Evolutionary conservation across 2,113 vertebrate genomes (phyloP).

Genomic region (Clupea harengus): DNA sequence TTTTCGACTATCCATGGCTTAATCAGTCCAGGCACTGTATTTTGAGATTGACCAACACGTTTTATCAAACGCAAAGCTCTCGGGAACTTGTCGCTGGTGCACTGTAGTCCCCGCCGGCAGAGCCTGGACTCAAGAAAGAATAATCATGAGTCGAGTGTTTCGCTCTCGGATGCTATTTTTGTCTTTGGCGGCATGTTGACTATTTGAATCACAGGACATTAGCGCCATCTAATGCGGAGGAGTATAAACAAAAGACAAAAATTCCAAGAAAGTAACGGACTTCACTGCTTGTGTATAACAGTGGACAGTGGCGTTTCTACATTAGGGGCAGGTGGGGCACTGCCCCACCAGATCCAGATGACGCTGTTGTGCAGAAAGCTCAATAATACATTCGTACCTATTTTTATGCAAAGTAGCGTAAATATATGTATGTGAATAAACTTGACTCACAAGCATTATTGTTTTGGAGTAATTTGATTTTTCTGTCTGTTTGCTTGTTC

Average conservation of each 20-base stretch:
- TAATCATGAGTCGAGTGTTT: neutral
- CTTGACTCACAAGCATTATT: too few relatives aligned
- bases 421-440: too few relatives aligned
- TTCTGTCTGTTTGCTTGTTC: too few relatives aligned
- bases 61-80: neutral
- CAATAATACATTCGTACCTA: too few relatives aligned
- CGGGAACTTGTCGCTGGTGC: neutral
- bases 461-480: too few relatives aligned
- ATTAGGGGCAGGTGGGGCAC: too few relatives aligned
- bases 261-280: too few relatives aligned
- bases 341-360: too few relatives aligned
- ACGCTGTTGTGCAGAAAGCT: too few relatives aligned
- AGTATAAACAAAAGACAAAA: neutral
- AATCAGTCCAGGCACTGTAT: neutral
- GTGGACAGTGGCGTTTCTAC: too few relatives aligned
- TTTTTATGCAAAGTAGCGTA: too few relatives aligned
- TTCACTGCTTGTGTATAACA: too few relatives aligned
- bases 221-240: neutral
- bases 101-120: neutral
- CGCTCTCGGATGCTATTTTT: neutral
- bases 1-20: conserved; percentile 59
- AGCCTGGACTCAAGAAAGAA: neutral
- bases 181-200: conserved; percentile 5
- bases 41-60: neutral
- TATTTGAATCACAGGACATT: neutral